Base-by-base conservation (phyloP, 2,888 invertebrate species). In the Idaea biselata region DNA sequence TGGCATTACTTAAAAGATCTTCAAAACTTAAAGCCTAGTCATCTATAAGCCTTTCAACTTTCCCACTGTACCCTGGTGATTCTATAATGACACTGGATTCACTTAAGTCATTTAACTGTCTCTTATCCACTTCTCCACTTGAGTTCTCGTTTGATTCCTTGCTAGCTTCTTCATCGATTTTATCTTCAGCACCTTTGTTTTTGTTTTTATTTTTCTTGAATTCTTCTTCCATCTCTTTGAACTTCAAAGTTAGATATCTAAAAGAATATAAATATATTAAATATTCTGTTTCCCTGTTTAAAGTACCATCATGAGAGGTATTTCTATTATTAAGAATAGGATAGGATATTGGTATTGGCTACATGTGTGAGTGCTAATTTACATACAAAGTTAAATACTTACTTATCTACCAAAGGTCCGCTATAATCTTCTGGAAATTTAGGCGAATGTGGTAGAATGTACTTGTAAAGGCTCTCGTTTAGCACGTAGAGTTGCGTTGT, bases 371-470 rank as follows among this genome's bases (percentile, higher is more conserved):
- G 25, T 25, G 3, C 1, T 44, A 44, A 14, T 44, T 2, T 44
- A 44, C 14, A 44, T 8, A 44, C 44, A 44, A 44, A 44, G 14
- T 44, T 14, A n/a, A 55, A 7, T 55, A 88, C 93, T 91, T 89
- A 96, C 95, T 95, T 96, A 80, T 97, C 97, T 8, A 97, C 97
- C 75, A 97, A 92, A 7, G 97, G 97, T 8, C 97, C 97, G 72
- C 96, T 96, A 79, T 96, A 97, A 80, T 97, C 97, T 84, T 97
- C 97, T 0, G 97, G 97, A 79, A 97, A 97, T 82, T 96, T 97
- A 0, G 97, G 97, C 74, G 96, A 95, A 72, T 97, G 95, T 4
- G 97, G 97, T 71, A 97, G 83, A 68, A 97, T 97, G 78, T 96
- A 97, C 80, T 97, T 97, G 88, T 97, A 97, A 3, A 97, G 94